Conservation (phyloP, 2,113 vertebrate species). For the Toxotes chatareus region DNA sequence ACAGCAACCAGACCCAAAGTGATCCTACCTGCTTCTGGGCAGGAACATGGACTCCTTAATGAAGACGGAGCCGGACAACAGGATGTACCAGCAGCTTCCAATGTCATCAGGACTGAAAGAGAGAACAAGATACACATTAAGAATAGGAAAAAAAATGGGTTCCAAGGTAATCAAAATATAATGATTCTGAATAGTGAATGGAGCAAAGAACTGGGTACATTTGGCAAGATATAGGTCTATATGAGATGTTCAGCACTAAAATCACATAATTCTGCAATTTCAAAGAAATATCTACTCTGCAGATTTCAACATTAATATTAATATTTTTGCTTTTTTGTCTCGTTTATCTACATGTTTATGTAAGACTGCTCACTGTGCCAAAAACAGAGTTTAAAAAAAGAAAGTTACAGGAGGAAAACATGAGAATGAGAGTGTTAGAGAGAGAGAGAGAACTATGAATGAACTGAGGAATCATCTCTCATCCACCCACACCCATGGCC, state of each 20-base stretch:
- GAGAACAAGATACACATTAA: conserved; percentile 20
- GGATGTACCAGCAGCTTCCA: conserved; percentile 98
- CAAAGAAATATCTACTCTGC: background rate
- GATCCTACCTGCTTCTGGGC: conserved; percentile 96
- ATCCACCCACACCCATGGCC: conserved; percentile 52
- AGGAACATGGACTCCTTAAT: conserved; percentile 99
- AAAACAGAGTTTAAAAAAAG: conserved; percentile 18
- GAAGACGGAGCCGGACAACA: conserved; percentile 98
- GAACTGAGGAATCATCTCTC: conserved; percentile 49
- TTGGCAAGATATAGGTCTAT: background rate
- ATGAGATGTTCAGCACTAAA: background rate
- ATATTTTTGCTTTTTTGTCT: background rate
- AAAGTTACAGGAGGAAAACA: background rate
- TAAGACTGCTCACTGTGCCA: conserved; percentile 4
- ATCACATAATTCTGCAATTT: background rate
- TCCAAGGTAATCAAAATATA: background rate
- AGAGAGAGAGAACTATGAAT: conserved; percentile 51
- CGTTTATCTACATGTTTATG: background rate
- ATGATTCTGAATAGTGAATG: background rate
- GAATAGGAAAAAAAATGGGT: background rate
- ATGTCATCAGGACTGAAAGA: conserved; percentile 91
- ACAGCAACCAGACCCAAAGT: background rate
- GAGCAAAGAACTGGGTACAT: background rate
- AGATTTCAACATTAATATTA: background rate
- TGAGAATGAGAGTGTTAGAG: background rate